Evolutionary conservation across 2,797 vertebrate genomes (phyloP), one percentile per base, ranked within the genome.

Genomic region (Holocentrus rufus): DNA sequence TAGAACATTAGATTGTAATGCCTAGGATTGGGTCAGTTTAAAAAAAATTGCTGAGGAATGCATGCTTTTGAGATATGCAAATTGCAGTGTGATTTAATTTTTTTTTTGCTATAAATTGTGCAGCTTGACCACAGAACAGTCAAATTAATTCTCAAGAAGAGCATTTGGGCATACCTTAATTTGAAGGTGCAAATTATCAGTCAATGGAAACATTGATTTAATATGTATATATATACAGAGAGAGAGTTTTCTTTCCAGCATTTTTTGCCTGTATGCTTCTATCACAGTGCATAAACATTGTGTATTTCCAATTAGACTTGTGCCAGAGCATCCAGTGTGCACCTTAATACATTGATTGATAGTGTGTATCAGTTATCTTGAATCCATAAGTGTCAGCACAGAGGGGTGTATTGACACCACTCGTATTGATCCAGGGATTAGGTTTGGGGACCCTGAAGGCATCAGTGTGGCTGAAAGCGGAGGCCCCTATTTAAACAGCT

Each of bases 381-480:
- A 56, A 89, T 88, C 85, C 49, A 70, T 79, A 81, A 36, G 58
- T 63, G 77, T 72, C 81, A 77, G 75, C 53, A 39, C 53, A 65
- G 14, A 7, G 68, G 27, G 17, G 56, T 78, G 69, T 56, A 83
- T 77, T 75, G 75, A 83, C 80, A 84, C 60, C 0, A 7, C 23
- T 65, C 65, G 68, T 82, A 89, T 91, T 88, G 90, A 90, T 87
- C 69, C 27, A 4, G 14, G 82, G 81, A 85, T 92, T 85, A 81
- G 63, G 76, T 2, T 10, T 0, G 20, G 60, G 53, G 73, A 69
- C 68, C 69, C 23, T 0, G 11, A 77, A 67, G 82, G 61, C 56
- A 55, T 69, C 31, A 6, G 42, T 25, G 49, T 18, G 13, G 18
- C 69, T 69, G 44, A 76, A 76, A 69, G 74, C 34, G 31, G 57